Evolutionary conservation across 1,140 invertebrate genomes (phyloP).

Genomic region (Metaphire vulgaris): DNA sequence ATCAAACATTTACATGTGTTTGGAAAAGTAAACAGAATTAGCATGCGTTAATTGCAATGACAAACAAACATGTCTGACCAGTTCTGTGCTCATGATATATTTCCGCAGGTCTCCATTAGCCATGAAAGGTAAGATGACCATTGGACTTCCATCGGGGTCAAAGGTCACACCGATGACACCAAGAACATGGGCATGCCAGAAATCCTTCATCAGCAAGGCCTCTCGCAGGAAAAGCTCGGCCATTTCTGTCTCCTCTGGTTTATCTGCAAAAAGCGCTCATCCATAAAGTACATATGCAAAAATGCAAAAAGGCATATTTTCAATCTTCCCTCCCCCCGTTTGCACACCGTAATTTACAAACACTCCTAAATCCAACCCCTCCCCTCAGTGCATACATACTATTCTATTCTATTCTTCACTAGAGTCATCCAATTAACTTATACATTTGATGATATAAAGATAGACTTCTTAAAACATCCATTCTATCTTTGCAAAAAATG

Average conservation of each 20-base stretch:
- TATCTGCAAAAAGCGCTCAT: too few relatives aligned
- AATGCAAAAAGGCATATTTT: too few relatives aligned
- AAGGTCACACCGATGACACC: constrained; percentile 53
- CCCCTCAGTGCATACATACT: too few relatives aligned
- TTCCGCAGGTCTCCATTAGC: constrained; percentile 52
- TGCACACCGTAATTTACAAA: constrained; percentile 7
- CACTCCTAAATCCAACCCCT: neutral
- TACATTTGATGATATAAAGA: too few relatives aligned
- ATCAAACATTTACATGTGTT: too few relatives aligned
- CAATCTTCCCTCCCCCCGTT: too few relatives aligned
- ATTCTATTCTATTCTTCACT: too few relatives aligned
- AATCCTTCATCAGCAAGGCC: constrained; percentile 56
- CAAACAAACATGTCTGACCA: constrained; percentile 29
- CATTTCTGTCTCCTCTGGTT: constrained; percentile 31
- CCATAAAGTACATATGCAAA: too few relatives aligned
- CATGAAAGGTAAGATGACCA: constrained; percentile 55
- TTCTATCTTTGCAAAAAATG: too few relatives aligned
- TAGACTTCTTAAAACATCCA: too few relatives aligned
- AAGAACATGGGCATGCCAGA: constrained; percentile 54
- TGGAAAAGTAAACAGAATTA: neutral
- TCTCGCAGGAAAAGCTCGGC: constrained; percentile 52
- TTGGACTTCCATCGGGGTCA: constrained; percentile 48
- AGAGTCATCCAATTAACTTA: too few relatives aligned
- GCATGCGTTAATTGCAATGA: neutral
- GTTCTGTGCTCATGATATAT: constrained; percentile 48